phyloP scores from a whole-genome alignment of 2,113 vertebrate species.

The Cinclus mexicanus region DNA sequence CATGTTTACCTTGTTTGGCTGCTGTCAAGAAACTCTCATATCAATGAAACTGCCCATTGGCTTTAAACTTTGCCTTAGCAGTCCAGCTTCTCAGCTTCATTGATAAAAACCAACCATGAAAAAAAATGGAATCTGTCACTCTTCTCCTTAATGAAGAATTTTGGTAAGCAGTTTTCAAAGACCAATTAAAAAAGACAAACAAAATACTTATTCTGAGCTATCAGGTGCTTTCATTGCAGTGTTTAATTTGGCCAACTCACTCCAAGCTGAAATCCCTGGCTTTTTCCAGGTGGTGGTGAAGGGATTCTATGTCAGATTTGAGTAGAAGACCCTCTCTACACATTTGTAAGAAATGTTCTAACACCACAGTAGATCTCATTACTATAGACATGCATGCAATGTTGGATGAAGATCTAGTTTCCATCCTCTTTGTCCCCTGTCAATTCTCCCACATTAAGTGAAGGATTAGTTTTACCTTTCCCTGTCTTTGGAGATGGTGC shows the following conservation, averaged over 20 bases:
- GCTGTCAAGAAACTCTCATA: background rate
- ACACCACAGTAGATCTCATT: background rate
- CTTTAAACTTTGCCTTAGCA: background rate
- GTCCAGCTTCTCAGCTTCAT: background rate
- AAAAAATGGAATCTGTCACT: background rate
- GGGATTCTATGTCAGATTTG: background rate
- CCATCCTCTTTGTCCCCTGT: background rate
- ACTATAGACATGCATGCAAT: background rate
- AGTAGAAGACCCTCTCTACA: background rate
- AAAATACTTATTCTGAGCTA: background rate
- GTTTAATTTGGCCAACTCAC: background rate
- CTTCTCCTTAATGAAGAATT: background rate
- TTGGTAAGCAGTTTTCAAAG: background rate
- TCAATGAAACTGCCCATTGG: accelerated
- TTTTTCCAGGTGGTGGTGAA: background rate
- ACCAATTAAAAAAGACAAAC: background rate
- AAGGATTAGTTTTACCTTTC: background rate
- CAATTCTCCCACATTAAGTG: background rate
- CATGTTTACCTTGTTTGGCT: background rate
- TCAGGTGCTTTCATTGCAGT: background rate
- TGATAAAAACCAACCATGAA: background rate
- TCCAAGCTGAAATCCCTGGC: background rate
- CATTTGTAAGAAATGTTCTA: background rate
- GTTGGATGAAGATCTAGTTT: background rate
- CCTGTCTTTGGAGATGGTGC: background rate